Evolutionary conservation across 1,140 invertebrate genomes (phyloP), one percentile per base, ranked within the genome.

Genomic region (Argopecten irradians): DNA sequence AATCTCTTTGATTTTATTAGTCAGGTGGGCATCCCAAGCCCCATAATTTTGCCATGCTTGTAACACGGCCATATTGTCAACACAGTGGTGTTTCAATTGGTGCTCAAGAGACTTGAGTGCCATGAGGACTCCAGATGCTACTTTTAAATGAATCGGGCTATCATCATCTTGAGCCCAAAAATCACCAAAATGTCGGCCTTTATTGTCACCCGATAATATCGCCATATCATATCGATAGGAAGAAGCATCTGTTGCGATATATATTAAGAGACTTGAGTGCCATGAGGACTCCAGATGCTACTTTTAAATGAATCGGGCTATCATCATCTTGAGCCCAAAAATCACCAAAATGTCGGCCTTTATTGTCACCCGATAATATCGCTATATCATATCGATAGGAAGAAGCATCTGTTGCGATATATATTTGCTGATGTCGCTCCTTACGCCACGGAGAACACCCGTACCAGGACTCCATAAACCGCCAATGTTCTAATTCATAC

Each of bases 71-170:
- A 32, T 33, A 82, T 86, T 86, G 71, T 86, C 86, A 2, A 86
- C 19, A 28, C 85, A 22, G 41, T 86, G 85, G 36, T 46, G 36
- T 14, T 39, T 22, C 41, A 86, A 22, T n/a, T 8, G 2, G 41
- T 13, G 34, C 36, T 16, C 46, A n/a, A 86, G n/a, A 28, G 39
- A 83, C 28, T 82, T 14, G 28, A 87, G 28, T 35, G 33, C 86
- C 55, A 39, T 87, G 35, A 86, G 16, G 33, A 86, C n/a, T 83
- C 39, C 16, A 41, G n/a, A n/a, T n/a, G 86, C 86, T 14, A 82
- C 86, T 83, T 87, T 87, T 22, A 86, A 22, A 33, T 86, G 82
- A 46, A 89, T 86, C 11, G 46, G 82, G 22, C 88, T 28, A 28
- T 86, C 33, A 28, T 82, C 43, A 86, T 35, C 32, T 34, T 86